A percentile compares a stretch with the other conserved stretches of the same genome.
Evolutionary conservation across 2,888 invertebrate genomes (phyloP).

Genomic region (Nomada hirtipes): DNA sequence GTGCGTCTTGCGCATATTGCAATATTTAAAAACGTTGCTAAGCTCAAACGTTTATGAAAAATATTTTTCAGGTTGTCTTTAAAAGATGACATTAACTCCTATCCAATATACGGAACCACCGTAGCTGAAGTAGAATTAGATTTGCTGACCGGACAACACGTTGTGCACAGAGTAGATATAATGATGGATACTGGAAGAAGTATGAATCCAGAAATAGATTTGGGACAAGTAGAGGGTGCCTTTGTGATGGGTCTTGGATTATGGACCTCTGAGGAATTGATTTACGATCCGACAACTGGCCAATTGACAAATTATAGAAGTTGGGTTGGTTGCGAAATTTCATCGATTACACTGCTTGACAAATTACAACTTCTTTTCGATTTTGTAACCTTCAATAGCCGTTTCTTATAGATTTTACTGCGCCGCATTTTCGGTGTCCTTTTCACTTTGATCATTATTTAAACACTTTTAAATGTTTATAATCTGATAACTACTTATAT

Average conservation of each 20-base stretch:
- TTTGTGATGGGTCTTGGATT: constrained; percentile 92
- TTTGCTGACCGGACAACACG: constrained; percentile 91
- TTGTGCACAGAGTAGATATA: constrained; percentile 89
- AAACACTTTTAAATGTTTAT: no score
- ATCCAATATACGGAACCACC: constrained; percentile 88
- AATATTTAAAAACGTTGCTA: background rate
- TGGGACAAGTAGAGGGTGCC: constrained; percentile 92
- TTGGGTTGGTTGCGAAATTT: constrained; percentile 86
- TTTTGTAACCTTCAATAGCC: no score
- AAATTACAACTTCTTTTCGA: no score
- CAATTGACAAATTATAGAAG: constrained; percentile 90
- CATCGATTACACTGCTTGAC: background rate
- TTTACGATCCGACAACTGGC: constrained; percentile 88
- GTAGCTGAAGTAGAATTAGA: constrained; percentile 91
- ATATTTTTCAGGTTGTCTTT: constrained; percentile 78
- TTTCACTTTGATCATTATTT: no score
- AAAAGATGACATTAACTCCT: constrained; percentile 85
- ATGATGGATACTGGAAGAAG: constrained; percentile 91
- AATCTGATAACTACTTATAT: no score
- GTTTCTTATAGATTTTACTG: no score
- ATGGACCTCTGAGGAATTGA: constrained; percentile 90
- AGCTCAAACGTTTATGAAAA: background rate
- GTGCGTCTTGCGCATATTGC: constrained; percentile 78
- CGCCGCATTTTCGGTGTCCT: no score
- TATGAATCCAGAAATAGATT: constrained; percentile 89